Evolutionary conservation across 2,888 invertebrate species (phyloP), one percentile per base, ranked within the genome.

Genomic region (Polydrusus pterygomalis): DNA sequence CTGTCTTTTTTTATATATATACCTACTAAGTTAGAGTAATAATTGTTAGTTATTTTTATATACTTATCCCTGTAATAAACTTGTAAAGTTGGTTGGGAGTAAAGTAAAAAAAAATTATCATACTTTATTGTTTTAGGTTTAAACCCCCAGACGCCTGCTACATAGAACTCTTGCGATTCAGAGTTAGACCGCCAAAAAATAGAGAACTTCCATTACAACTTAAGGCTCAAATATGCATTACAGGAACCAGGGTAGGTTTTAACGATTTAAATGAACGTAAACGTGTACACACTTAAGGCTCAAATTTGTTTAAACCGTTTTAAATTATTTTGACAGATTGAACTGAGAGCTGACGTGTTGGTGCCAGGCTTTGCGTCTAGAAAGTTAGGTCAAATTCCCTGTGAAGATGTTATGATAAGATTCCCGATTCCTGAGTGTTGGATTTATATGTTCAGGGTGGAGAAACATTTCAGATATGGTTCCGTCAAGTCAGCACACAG

Each of bases 391-490:
- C 98, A 98, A 89, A 95, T 97, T 82, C 98, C 98, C 38, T 98
- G 98, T 89, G 97, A 98, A 89, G 98, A 99, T 89, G 98, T 99
- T 38, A 94, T 95, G 87, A 94, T 99, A 71, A 91, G 96, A 70
- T 96, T 99, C 88, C 99, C 99, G 13, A 97, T 99, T 83, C 99
- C 99, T 18, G 99, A 99, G 89, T 96, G 97, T 86, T 99, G 99
- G 99, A 98, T 99, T 85, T 99, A 99, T 88, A 90, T 99, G 85
- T 99, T 99, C 90, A 92, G 99, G 77, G 97, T 98, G 56, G 99
- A 99, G 88, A 98, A 98, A 86, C 96, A 98, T 88, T 99, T 99
- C 88, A 92, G 97, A 85, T 97, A 97, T 87, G 98, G 98, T 15
- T 97, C 97, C n/a, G 95, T 98, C 34, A 97, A 98, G 88, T 97